Evolutionary conservation across 2,113 vertebrate genomes (phyloP).

Genomic region (Cottus gobio): DNA sequence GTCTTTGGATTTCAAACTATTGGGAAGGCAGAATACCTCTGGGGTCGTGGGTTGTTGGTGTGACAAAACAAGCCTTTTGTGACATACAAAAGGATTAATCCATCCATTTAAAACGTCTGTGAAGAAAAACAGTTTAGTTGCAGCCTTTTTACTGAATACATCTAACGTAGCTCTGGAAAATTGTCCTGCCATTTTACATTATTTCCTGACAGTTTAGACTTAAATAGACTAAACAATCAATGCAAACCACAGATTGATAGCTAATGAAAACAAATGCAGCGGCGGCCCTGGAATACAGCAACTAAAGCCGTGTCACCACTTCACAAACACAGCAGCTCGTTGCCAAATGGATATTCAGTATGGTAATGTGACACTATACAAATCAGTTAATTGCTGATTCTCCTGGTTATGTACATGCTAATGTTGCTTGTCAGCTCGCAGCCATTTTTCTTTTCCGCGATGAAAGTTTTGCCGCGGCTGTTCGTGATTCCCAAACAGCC

Average conservation of each 20-base stretch:
- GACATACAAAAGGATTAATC: neutral
- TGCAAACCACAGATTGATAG: neutral
- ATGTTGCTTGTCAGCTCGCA: conserved; percentile 30
- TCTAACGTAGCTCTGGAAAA: neutral
- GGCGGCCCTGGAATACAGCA: neutral
- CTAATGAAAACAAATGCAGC: neutral
- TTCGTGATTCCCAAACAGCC: conserved; percentile 21
- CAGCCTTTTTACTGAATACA: neutral
- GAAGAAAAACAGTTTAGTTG: neutral
- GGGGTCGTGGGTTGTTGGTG: neutral
- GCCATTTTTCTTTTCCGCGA: conserved; percentile 2
- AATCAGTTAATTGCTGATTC: conserved; percentile 43
- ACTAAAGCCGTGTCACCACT: neutral
- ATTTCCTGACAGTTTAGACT: neutral
- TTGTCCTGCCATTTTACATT: neutral
- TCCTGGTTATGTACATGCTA: conserved; percentile 36
- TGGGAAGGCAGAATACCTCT: neutral
- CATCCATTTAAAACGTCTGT: too few relatives aligned
- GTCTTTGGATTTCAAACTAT: neutral
- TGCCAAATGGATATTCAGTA: conserved; percentile 37
- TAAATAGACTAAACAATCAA: neutral
- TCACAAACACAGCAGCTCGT: conserved; percentile 29
- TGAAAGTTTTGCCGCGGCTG: conserved; percentile 9
- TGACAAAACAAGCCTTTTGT: neutral
- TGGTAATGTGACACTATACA: conserved; percentile 44